A percentile compares a stretch with the other conserved stretches of the same genome.
Conservation (phyloP, 2,888 invertebrate species). For the Carpatolechia fugitivella region DNA sequence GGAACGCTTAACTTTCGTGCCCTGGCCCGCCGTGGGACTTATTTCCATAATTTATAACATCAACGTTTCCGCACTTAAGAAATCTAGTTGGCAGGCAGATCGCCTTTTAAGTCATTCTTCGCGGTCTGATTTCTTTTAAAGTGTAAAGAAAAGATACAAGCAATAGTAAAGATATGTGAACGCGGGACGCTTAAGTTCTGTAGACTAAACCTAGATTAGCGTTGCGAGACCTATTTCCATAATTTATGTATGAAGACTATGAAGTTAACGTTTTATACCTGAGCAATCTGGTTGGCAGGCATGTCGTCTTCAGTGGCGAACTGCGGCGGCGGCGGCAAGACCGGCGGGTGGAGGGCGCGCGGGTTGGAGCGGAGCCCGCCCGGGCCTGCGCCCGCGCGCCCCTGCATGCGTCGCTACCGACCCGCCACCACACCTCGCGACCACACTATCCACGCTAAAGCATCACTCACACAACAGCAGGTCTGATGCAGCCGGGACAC, state of each 20-base stretch:
- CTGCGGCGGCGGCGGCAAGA: conserved; percentile 71
- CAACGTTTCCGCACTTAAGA: not conserved
- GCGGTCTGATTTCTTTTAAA: no score
- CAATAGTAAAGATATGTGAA: no score
- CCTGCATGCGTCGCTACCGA: conserved; percentile 71
- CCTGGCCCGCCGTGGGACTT: no score
- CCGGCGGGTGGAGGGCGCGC: conserved; percentile 73
- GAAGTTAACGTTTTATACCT: no score
- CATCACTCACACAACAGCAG: conserved; percentile 20
- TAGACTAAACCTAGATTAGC: no score
- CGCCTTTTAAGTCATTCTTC: no score
- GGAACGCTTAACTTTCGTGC: no score
- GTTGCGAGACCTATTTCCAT: no score
- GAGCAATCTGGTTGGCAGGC: conserved; percentile 75
- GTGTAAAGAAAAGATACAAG: no score
- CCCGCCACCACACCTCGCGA: conserved; percentile 46
- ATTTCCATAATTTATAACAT: no score
- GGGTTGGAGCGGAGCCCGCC: conserved; percentile 71
- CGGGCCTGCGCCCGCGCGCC: conserved; percentile 73
- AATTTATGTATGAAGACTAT: no score
- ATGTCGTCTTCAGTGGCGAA: conserved; percentile 71
- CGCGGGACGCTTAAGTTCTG: no score
- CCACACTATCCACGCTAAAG: conserved; percentile 32
- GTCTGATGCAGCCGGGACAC: not conserved
- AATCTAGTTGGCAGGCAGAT: not conserved